phyloP scores from a whole-genome alignment of 1,140 invertebrate species.

The Diorhabda carinulata region DNA sequence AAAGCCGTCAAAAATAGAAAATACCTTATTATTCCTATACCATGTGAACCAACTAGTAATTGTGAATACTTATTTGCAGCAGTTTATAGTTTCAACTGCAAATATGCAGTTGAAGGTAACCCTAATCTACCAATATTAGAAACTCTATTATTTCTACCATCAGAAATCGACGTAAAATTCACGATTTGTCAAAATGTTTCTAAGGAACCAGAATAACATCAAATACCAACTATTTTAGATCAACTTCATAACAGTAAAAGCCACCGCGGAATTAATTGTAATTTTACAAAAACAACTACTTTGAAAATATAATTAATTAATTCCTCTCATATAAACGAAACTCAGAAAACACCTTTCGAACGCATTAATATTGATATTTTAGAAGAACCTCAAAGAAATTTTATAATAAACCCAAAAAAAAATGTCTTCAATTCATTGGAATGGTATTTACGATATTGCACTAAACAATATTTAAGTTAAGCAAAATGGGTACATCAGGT shows the following conservation, averaged over 20 bases:
- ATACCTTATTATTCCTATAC: constrained; percentile 17
- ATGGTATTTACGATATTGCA: too few relatives aligned
- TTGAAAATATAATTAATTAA: constrained; percentile 20
- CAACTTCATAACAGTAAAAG: constrained; percentile 19
- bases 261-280: constrained; percentile 21
- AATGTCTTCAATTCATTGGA: too few relatives aligned
- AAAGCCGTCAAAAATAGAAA: constrained; percentile 17
- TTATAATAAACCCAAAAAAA: too few relatives aligned
- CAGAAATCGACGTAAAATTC: background rate
- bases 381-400: constrained; percentile 7
- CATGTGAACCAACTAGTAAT: constrained; percentile 14
- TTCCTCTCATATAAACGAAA: constrained; percentile 21
- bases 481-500: too few relatives aligned
- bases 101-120: constrained; percentile 20
- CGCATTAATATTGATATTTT: constrained; percentile 8
- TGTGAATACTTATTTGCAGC: constrained; percentile 13
- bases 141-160: too few relatives aligned
- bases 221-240: background rate
- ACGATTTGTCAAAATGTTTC: constrained; percentile 19
- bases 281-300: constrained; percentile 18
- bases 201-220: constrained; percentile 10
- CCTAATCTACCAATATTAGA: background rate
- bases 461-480: too few relatives aligned
- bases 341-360: constrained; percentile 17
- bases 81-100: too few relatives aligned